Evolutionary conservation across 2,888 invertebrate genomes (phyloP), one percentile per base, ranked within the genome.

Genomic region (Copidosoma aretas): DNA sequence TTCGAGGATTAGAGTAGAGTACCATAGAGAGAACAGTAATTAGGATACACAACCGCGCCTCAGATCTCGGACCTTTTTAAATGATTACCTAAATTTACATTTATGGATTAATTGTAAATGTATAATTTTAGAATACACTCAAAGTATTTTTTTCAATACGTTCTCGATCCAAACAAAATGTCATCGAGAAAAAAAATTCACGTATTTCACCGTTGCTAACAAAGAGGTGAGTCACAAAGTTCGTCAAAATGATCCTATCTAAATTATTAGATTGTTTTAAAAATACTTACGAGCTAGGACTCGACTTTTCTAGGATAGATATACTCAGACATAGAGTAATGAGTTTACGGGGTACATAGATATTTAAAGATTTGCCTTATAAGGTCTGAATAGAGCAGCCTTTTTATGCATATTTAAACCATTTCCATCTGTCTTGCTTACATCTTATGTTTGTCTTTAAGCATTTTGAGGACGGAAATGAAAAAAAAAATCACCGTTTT

Each of bases 21-120:
- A 60, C 52, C 25, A 70, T 67, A 64, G 64, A 67, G 68, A 67
- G 71, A 71, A 71, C 62, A 71, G 65, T 64, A 74, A 73, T 73
- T 75, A 76, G 76, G 76, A 75, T 75, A 75, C 77, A 76, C 74
- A 71, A 76, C 76, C 76, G 77, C 76, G 75, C 75, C 73, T 75
- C 71, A 64, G 72, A 75, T 74, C 69, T 70, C 74, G 63, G 64
- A 72, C 54, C 61, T 64, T 56, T 46, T 22, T 25, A 64, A 68
- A 25, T 32, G 32, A 32, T 32, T 32, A 32, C 32, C 32, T 32
- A 32, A 32, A 32, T 32, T 32, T 32, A 32, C 32, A 32, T 32
- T 32, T 32, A 32, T 32, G 32, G 32, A 32, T 32, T 32, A 32
- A 32, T 32, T 32, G 32, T 32, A 32, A 32, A 32, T 32, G 32